A percentile compares a stretch with the other conserved stretches of the same genome.
These are phyloP conservation scores for Platycheirus albimanus DNA, from an alignment of 2,888 invertebrate species.

Conservation along the genomic window DNA sequence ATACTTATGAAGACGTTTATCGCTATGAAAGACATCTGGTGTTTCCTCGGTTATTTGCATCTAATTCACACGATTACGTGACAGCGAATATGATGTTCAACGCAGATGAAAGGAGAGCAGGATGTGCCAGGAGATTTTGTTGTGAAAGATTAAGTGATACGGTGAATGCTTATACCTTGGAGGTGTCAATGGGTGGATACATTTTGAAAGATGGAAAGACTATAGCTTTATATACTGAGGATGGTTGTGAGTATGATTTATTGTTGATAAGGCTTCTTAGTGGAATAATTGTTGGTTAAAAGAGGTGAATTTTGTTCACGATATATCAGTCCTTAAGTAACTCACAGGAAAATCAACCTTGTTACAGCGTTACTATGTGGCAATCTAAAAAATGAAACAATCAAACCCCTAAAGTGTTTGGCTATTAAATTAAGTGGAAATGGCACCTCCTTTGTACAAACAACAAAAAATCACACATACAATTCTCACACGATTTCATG, in stretches of 20 bases:
- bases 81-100: conserved; percentile 95
- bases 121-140: conserved; percentile 93
- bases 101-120: conserved; percentile 92
- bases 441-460: no score
- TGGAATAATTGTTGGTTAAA: no score
- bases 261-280: no score
- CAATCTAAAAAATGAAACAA: no score
- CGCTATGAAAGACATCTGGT: conserved; percentile 97
- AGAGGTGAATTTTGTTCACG: no score
- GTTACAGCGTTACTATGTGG: no score
- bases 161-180: conserved; percentile 94
- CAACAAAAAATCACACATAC: no score
- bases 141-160: conserved; percentile 89
- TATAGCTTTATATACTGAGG: conserved; percentile 94
- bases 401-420: no score
- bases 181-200: conserved; percentile 96
- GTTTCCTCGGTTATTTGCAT: conserved; percentile 94
- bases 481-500: no score
- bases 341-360: no score
- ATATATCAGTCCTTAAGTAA: no score
- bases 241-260: conserved; percentile 93
- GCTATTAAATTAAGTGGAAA: no score
- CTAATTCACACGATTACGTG: conserved; percentile 94
- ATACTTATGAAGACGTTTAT: conserved; percentile 94
- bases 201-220: conserved; percentile 87